Evolutionary conservation across 1,140 invertebrate species (phyloP), one percentile per base, ranked within the genome.

Genomic region (Apis laboriosa): DNA sequence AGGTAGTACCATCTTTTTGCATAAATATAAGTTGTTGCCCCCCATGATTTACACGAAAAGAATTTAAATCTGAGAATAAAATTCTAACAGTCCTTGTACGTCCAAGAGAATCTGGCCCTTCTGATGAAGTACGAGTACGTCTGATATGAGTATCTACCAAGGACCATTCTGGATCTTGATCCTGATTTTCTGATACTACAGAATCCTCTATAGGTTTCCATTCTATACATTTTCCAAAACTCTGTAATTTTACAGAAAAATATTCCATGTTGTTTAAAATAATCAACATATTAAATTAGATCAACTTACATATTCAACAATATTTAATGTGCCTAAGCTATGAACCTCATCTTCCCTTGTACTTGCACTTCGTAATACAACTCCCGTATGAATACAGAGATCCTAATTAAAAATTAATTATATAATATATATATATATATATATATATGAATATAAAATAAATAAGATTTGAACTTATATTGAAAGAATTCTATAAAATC

Each of bases 111-210:
- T 95, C 95, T 53, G 94, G 93, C 70, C 95, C 94, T 84, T 95
- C 95, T 2, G 94, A 95, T 1, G 92, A 93, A 24, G 94, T 94
- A 21, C 93, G 92, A 13, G 93, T 93, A 71, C 93, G 91, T 86
- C 94, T 95, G 88, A 95, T 95, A 85, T 97, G 96, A 53, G 96
- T 96, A 85, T 97, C 96, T 9, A 97, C 96, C 61, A 97, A 94
- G 5, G 97, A 96, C 97, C 97, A 97, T 92, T 97, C 97, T 87
- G 97, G 96, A 91, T 97, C 97, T 90, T 97, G 96, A 66, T 96
- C 95, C 87, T 97, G 97, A 12, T 96, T 96, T 85, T 97, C 96
- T 34, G 96, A 95, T 55, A 96, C 96, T 66, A 97, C 95, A 63
- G 96, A 95, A 72, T 96, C 95, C 90, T 96, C 97, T 83, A 96